Conservation (phyloP, 1,140 invertebrate genomes). For the Plodia interpunctella region DNA sequence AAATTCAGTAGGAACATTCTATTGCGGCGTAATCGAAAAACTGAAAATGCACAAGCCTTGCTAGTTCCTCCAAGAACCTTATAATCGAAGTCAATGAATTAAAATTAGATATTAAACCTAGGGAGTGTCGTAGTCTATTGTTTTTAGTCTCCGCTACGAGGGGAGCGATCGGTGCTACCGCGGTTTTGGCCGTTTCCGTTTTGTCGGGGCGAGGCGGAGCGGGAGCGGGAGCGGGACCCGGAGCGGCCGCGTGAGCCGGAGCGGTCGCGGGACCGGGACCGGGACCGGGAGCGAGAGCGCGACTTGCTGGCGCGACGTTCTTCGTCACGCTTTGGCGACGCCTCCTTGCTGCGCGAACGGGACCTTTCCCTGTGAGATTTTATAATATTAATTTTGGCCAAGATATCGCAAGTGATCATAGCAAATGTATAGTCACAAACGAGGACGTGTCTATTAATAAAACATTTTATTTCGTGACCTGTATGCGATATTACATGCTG, state of each 20-base stretch:
- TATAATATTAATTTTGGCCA: not conserved
- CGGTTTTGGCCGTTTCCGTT: slow-evolving; percentile 56
- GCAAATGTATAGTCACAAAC: too few relatives aligned
- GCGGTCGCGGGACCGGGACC: slow-evolving; percentile 38
- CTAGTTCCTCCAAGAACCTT: not conserved
- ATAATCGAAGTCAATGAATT: slow-evolving; percentile 19
- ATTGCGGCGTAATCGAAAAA: not conserved
- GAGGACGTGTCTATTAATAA: too few relatives aligned
- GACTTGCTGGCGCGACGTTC: slow-evolving; percentile 57
- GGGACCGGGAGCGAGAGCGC: slow-evolving; percentile 54
- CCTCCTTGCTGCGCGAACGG: slow-evolving; percentile 71
- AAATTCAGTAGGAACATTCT: not conserved
- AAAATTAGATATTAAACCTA: slow-evolving; percentile 30
- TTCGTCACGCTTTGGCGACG: slow-evolving; percentile 61
- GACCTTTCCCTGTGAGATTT: slow-evolving; percentile 60
- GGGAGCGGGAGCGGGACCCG: slow-evolving; percentile 40
- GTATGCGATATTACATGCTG: too few relatives aligned
- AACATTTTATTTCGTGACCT: too few relatives aligned
- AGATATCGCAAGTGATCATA: not conserved
- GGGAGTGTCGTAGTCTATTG: slow-evolving; percentile 14
- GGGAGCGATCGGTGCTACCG: slow-evolving; percentile 54
- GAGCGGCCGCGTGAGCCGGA: slow-evolving; percentile 49
- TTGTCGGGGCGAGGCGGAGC: slow-evolving; percentile 51
- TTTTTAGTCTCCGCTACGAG: slow-evolving; percentile 57
- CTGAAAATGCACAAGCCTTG: not conserved